phyloP scores from a whole-genome alignment of 2,113 vertebrate genomes.

The Anoplopoma fimbria region DNA sequence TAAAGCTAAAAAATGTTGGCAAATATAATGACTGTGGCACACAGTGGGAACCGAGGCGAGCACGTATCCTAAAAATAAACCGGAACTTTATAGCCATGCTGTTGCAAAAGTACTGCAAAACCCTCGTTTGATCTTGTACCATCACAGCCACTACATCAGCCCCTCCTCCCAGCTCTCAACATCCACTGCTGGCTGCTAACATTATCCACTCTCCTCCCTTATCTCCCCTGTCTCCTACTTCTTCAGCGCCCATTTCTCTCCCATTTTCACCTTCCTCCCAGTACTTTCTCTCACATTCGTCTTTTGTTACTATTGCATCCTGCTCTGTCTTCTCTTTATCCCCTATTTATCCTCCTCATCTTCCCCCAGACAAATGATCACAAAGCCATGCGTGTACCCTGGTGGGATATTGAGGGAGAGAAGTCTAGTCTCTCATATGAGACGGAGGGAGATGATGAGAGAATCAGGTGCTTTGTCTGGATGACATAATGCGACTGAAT shows the following conservation, averaged over 20 bases:
- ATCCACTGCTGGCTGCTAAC: conserved; percentile 15
- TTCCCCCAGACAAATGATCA: conserved; percentile 48
- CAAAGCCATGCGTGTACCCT: conserved; percentile 47
- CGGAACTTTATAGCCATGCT: conserved; percentile 16
- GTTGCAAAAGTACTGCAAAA: conserved; percentile 29
- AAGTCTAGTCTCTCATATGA: conserved; percentile 58
- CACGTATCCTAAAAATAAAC: neutral
- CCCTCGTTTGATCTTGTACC: conserved; percentile 50
- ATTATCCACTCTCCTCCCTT: conserved; percentile 15
- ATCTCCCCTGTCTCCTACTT: conserved; percentile 33
- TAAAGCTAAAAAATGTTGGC: neutral
- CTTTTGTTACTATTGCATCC: conserved; percentile 18
- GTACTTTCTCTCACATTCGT: conserved; percentile 26
- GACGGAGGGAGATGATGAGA: conserved; percentile 77
- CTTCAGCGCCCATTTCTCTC: conserved; percentile 7
- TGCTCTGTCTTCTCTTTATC: conserved; percentile 5
- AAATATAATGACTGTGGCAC: neutral
- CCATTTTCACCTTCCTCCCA: conserved; percentile 21
- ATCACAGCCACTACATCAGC: neutral
- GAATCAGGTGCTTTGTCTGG: conserved; percentile 80
- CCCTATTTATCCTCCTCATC: conserved; percentile 15
- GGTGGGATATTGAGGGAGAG: conserved; percentile 26
- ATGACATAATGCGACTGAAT: conserved; percentile 72
- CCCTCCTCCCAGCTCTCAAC: conserved; percentile 7
- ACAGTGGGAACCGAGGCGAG: neutral